phyloP scores from a whole-genome alignment of 2,113 vertebrate species.

The Nyctereutes procyonoides region DNA sequence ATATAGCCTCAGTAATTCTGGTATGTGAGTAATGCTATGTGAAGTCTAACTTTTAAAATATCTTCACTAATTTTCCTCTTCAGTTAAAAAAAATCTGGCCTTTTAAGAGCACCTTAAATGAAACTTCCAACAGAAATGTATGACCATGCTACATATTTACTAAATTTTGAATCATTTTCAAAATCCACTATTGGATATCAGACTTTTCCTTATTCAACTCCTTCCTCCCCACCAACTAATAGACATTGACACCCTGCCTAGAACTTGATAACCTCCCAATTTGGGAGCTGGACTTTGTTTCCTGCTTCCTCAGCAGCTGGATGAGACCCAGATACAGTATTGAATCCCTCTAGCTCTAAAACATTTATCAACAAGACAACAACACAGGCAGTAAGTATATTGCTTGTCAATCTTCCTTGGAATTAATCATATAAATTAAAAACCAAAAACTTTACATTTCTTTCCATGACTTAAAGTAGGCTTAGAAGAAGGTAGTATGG shows the following conservation, averaged over 20 bases:
- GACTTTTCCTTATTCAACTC: not conserved
- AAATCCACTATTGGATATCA: not conserved
- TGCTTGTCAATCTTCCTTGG: not conserved
- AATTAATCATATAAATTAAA: slow-evolving; percentile 35
- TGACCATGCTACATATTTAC: not conserved
- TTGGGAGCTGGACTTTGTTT: not conserved
- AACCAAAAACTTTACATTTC: not conserved
- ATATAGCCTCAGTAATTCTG: not conserved
- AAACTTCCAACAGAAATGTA: not conserved
- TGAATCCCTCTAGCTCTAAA: not conserved
- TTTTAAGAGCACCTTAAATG: not conserved
- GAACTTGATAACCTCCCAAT: not conserved
- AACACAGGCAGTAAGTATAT: not conserved
- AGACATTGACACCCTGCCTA: not conserved
- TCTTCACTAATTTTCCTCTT: not conserved
- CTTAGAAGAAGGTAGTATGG: not conserved
- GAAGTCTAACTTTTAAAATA: not conserved
- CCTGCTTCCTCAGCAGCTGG: not conserved
- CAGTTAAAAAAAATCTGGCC: not conserved
- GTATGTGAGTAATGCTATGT: not conserved
- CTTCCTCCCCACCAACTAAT: not conserved
- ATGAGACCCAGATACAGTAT: not conserved
- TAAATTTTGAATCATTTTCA: not conserved
- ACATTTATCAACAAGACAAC: not conserved
- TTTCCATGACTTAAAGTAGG: not conserved